Base-by-base conservation (phyloP, 1,140 invertebrate genomes). In the Neodiprion virginianus region DNA sequence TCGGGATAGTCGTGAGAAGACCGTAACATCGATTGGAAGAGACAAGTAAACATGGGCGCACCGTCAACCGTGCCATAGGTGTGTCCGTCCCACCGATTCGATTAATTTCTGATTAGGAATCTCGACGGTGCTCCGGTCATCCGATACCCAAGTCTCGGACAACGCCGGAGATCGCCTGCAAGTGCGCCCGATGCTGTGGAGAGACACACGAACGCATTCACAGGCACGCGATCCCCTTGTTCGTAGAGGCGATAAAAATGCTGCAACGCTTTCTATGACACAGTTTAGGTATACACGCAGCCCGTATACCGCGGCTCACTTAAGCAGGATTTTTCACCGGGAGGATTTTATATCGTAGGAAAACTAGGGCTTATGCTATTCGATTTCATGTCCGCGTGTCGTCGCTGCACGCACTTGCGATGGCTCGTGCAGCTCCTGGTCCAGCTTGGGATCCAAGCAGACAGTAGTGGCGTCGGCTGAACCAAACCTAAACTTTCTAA, bases 401-500 rank as follows among this genome's bases (percentile, higher is more conserved):
- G n/a, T 17, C 53, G 8, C 53, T 61, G 53, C 53, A 61, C 53
- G 53, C 53, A 61, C 53, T 14, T 61, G 11, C 53, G 53, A 40
- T 40, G 28, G 53, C 53, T 61, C 11, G 53, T 61, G 53, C 53
- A 61, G 53, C 53, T 61, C n/a, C 53, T 61, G 53, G 53, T 61
- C 28, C 53, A 61, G 53, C 11, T 5, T 8, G 8, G n/a, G 53
- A 61, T 61, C 53, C 53, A 17, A 17, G 53, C 53, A 40, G 28
- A 5, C 28, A 40, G 28, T 5, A 40, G 28, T 40, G 5, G 28
- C 28, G 28, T 1, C 28, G 28, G 28, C 28, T 21, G 28, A 17
- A 61, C 53, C 53, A 17, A 61, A 61, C 53, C 53, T 61, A 61
- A 61, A 61, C 53, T 61, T 61, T 61, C 53, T 61, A 61, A 61